Conservation (phyloP, 1,140 invertebrate genomes). For the Ceratosolen fusciceps region DNA sequence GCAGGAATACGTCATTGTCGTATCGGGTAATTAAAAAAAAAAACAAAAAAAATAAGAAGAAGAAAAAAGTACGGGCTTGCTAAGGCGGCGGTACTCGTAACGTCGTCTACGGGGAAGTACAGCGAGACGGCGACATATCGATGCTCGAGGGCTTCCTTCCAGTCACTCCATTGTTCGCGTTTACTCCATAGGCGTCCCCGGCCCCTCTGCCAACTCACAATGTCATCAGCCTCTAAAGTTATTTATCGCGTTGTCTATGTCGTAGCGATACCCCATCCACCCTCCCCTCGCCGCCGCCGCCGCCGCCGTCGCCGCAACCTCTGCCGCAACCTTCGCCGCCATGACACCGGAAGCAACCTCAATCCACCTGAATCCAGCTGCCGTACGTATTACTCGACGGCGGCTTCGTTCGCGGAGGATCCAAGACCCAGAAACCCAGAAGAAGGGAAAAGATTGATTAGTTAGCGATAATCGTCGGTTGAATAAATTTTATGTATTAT, state of each 20-base stretch:
- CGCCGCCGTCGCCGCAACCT: not conserved
- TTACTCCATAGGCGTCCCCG: not conserved
- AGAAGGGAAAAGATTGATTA: too few species aligned
- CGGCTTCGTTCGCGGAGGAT: too few species aligned
- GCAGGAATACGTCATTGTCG: not conserved
- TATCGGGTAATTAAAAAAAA: slow-evolving; percentile 29
- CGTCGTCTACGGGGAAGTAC: not conserved
- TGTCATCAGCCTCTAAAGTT: slow-evolving; percentile 34
- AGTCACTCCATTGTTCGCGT: slow-evolving; percentile 33
- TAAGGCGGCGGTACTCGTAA: not conserved
- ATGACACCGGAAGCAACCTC: too few species aligned
- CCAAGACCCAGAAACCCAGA: too few species aligned
- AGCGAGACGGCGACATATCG: not conserved
- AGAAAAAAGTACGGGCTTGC: slow-evolving; percentile 7
- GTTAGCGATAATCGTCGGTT: too few species aligned
- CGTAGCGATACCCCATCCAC: not conserved
- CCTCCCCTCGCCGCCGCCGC: not conserved
- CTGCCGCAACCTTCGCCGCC: not conserved
- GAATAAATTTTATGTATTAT: too few species aligned
- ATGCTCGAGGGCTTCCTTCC: not conserved
- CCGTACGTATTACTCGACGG: too few species aligned
- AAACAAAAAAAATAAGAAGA: too few species aligned
- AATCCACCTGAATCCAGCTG: too few species aligned
- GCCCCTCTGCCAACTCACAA: slow-evolving; percentile 35
- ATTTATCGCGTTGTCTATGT: slow-evolving; percentile 39